Base-by-base conservation (phyloP, 2,888 invertebrate species). In the Agrochola lychnidis region DNA sequence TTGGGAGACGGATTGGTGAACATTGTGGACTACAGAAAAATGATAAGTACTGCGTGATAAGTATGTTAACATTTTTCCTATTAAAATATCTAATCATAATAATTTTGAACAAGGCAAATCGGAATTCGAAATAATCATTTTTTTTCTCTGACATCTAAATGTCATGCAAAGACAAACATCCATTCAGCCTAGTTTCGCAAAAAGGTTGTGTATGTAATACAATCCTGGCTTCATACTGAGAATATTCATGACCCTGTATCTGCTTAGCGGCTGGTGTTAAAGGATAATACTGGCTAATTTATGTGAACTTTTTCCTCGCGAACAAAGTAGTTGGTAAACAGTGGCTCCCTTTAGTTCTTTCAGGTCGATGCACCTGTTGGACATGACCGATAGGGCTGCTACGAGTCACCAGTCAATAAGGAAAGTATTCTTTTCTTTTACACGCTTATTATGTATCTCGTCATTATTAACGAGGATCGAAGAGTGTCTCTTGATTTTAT, bases 271-370 rank as follows among this genome's bases (percentile, higher is more conserved):
- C 51, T 62, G 12, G 66, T 70, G 69, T 73, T 69, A 56, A 73
- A 84, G 82, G 85, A 82, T 82, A 83, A 82, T 71, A 69, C 64
- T 51, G 6, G 57, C 42, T 81, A 81, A 87, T 87, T 79, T 83
- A 83, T 80, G 81, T 79, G 45, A 59, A 87, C 86, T 88, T 89
- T 88, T 88, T 87, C 80, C 69, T 78, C 68, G 81, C 40, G 57
- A 70, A 84, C 86, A 78, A 80, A 79, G 79, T 70, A 45, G 64
- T 84, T 61, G 63, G 73, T 82, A 79, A 89, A 82, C 76, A 83
- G 30, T 63, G 73, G 30, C 61, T 82, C 88, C 88, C 88, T 87
- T 84, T 81, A 76, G 81, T 82, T 83, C 80, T 77, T 69, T 71
- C 59, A 72, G 89, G 89, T 87, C 82, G 59, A 80, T 82, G 85